phyloP scores from a whole-genome alignment of 2,113 vertebrate species.

The Actenoides lindsayi region DNA sequence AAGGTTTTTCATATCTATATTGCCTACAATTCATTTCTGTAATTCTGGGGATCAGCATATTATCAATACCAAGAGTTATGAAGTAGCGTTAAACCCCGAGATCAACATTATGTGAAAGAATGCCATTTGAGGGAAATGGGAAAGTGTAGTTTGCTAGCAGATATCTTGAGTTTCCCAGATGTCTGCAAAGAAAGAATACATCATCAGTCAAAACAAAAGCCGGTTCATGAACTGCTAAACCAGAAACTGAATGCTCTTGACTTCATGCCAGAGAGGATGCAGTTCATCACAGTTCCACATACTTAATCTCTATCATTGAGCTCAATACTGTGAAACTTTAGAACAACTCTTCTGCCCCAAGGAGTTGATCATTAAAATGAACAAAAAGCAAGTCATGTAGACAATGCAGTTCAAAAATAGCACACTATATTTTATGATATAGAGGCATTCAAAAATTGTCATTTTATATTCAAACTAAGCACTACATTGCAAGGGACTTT shows the following conservation, averaged over 20 bases:
- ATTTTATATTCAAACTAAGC: neutral
- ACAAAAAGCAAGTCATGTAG: constrained; percentile 28
- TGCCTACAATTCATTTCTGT: neutral
- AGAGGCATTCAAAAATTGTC: neutral
- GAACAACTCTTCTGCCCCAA: constrained; percentile 34
- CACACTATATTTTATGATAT: constrained; percentile 10
- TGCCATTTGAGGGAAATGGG: neutral
- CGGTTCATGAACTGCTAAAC: constrained; percentile 48
- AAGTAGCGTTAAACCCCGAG: neutral
- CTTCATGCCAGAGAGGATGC: constrained; percentile 53
- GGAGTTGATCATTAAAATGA: constrained; percentile 51
- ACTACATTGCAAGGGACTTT: neutral
- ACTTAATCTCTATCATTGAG: constrained; percentile 54
- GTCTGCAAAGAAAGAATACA: constrained; percentile 45
- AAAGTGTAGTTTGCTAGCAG: neutral
- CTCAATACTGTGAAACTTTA: constrained; percentile 49
- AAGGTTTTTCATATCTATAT: neutral
- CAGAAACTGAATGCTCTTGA: constrained; percentile 53
- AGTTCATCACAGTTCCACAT: constrained; percentile 59
- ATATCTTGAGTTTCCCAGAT: constrained; percentile 33
- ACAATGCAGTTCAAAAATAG: constrained; percentile 35
- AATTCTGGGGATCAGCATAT: neutral
- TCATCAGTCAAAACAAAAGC: constrained; percentile 56
- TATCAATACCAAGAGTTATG: neutral
- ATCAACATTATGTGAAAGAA: neutral